These are phyloP conservation scores for Sorex araneus DNA, from an alignment of 2,113 vertebrate species.

Conservation along the genomic window DNA sequence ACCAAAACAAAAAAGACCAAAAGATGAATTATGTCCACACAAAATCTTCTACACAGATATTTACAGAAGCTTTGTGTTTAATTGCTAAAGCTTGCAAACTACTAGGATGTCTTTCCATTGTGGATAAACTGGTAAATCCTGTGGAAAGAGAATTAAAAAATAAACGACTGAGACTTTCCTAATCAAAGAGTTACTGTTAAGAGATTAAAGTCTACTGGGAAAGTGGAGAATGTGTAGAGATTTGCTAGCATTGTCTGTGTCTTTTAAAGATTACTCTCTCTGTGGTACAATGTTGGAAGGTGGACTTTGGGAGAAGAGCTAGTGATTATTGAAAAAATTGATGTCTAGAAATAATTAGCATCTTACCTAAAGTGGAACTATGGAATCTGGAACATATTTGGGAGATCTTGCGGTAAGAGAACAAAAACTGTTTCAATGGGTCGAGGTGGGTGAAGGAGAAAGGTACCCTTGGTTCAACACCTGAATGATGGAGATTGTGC, in stretches of 20 bases:
- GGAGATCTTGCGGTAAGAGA: background rate
- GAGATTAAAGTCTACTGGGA: background rate
- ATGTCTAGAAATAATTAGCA: background rate
- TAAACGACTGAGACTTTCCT: background rate
- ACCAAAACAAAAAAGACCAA: too few species aligned
- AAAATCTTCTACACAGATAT: too few species aligned
- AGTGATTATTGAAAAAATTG: background rate
- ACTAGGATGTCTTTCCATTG: too few species aligned
- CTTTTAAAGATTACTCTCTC: background rate
- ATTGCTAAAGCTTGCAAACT: too few species aligned
- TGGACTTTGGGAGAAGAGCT: background rate
- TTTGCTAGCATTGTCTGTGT: background rate
- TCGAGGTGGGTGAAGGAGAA: constrained; percentile 19
- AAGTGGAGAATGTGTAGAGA: background rate
- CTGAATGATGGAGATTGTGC: background rate
- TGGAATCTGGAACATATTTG: background rate
- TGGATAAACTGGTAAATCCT: too few species aligned
- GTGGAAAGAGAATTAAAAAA: too few species aligned
- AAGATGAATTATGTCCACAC: too few species aligned
- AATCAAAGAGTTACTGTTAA: background rate
- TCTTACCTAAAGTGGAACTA: background rate
- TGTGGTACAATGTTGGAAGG: background rate
- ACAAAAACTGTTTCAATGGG: background rate
- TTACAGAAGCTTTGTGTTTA: too few species aligned
- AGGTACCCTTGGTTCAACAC: background rate